Evolutionary conservation across 2,113 vertebrate genomes (phyloP), one percentile per base, ranked within the genome.

Genomic region (Cynoglossus semilaevis): DNA sequence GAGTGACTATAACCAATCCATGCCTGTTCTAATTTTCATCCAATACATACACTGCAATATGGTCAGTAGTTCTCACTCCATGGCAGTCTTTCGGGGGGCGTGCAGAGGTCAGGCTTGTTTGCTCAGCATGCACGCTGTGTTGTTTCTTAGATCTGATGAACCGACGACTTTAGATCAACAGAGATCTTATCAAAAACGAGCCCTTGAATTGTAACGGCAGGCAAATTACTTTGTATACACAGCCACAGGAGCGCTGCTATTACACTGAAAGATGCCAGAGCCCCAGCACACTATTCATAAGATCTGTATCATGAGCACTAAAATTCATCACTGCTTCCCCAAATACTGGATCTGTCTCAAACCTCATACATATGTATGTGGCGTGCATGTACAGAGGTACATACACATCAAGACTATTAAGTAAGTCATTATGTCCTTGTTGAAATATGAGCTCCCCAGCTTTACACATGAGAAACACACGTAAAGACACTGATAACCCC

Each of bases 81-180:
- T 16, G 8, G 72, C 47, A 67, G 67, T 50, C 54, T 70, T 64
- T 65, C 22, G 49, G 66, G 62, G 77, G 76, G 69, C 79, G 66
- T 37, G 67, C 59, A 72, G 77, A 79, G 81, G 82, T 79, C 70
- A 69, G 71, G 51, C 70, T 58, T 85, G 84, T 85, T 85, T 80
- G 70, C 84, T 78, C 80, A 76, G 77, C 81, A 72, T 76, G 73
- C 34, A 42, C 19, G 50, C 66, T 53, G 48, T 66, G 66, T 70
- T 78, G 75, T 61, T 71, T 79, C 78, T 79, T 84, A 72, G 77
- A 77, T 83, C 74, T 74, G 80, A 82, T 81, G 72, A 60, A 64
- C 72, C 58, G 56, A 58, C 67, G 75, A 81, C 78, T 85, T 77
- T 72, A 81, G 68, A 79, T 58, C 47, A 76, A 68, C 54, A 61